A percentile compares a stretch with the other conserved stretches of the same genome.
phyloP scores from a whole-genome alignment of 2,888 invertebrate species.

The Brachyptera putata region DNA sequence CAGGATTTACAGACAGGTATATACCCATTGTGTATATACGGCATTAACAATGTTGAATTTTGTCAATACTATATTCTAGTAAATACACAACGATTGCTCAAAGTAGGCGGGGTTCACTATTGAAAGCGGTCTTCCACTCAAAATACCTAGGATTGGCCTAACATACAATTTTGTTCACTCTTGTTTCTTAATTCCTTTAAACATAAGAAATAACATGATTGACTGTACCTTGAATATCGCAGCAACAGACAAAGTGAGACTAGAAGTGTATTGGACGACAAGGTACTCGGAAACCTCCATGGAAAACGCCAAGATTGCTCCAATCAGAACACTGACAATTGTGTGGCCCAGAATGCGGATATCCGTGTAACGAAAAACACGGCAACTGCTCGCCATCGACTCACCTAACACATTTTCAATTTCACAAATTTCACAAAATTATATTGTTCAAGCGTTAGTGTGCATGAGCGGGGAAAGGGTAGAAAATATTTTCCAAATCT shows the following conservation, averaged over 20 bases:
- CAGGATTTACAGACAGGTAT: too few relatives aligned
- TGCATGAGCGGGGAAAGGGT: too few relatives aligned
- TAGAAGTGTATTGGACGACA: slow-evolving; percentile 89
- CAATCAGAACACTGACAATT: slow-evolving; percentile 61
- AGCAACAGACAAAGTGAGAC: slow-evolving; percentile 91
- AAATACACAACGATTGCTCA: too few relatives aligned
- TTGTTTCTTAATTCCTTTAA: background rate
- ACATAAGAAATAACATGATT: slow-evolving; percentile 30
- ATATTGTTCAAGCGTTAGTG: too few relatives aligned
- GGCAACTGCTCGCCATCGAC: slow-evolving; percentile 47
- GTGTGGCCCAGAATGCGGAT: slow-evolving; percentile 45
- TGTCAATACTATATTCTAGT: too few relatives aligned
- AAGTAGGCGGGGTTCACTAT: too few relatives aligned
- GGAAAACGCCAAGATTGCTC: slow-evolving; percentile 83
- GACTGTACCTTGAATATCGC: slow-evolving; percentile 98
- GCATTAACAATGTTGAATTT: too few relatives aligned
- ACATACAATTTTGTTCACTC: background rate
- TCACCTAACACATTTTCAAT: slow-evolving; percentile 42
- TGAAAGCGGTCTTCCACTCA: too few relatives aligned
- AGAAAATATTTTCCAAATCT: too few relatives aligned
- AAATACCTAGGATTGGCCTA: too few relatives aligned
- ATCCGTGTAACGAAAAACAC: slow-evolving; percentile 48
- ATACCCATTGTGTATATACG: too few relatives aligned
- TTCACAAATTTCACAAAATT: too few relatives aligned
- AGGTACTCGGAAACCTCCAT: slow-evolving; percentile 96